These are phyloP conservation scores for Monoplex corrugatus DNA, from an alignment of 2,888 invertebrate species.

Conservation along the genomic window DNA sequence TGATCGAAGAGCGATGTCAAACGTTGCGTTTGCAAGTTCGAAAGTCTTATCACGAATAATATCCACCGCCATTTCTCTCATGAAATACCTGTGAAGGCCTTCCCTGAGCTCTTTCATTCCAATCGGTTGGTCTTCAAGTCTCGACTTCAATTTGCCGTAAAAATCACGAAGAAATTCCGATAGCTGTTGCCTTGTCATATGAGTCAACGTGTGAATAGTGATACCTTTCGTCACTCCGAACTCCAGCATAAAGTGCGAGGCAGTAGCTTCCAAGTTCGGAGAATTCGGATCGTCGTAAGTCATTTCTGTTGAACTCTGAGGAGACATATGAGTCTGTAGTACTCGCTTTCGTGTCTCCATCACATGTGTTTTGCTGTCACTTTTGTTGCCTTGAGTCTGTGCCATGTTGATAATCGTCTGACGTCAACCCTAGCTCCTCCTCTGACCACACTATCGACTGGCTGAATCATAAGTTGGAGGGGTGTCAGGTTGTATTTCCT, in stretches of 20 bases:
- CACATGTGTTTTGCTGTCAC: constrained; percentile 53
- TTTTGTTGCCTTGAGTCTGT: constrained; percentile 54
- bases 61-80: constrained; percentile 68
- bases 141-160: constrained; percentile 67
- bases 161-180: constrained; percentile 73
- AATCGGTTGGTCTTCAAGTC: constrained; percentile 60
- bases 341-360: constrained; percentile 56
- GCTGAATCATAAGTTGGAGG: constrained; percentile 29
- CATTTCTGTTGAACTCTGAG: constrained; percentile 55
- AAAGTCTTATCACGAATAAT: constrained; percentile 68
- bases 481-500: constrained; percentile 26
- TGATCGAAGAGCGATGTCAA: constrained; percentile 65
- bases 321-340: constrained; percentile 53
- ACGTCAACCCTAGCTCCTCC: constrained; percentile 60
- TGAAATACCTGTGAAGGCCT: constrained; percentile 71
- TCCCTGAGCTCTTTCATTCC: constrained; percentile 65
- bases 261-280: constrained; percentile 55
- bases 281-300: constrained; percentile 58
- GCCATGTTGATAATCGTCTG: constrained; percentile 58
- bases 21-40: constrained; percentile 66
- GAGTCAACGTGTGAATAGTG: constrained; percentile 66
- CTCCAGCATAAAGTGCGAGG: constrained; percentile 63
- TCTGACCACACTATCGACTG: constrained; percentile 51
- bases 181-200: constrained; percentile 66
- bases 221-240: constrained; percentile 69